These are phyloP conservation scores for Piaya cayana DNA, from an alignment of 2,113 vertebrate genomes.

Conservation along the genomic window DNA sequence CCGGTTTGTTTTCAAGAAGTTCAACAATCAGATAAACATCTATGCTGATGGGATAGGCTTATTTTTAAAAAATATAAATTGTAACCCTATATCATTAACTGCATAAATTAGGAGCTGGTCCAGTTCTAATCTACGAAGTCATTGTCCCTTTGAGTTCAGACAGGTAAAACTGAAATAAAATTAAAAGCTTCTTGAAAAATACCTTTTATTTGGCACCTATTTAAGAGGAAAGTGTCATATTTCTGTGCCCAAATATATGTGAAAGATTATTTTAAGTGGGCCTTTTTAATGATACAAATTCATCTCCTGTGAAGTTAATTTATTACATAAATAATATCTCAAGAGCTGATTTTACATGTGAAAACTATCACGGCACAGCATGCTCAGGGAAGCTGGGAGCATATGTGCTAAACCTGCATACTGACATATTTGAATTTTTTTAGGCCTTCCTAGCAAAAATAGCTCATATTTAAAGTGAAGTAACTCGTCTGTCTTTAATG, in stretches of 20 bases:
- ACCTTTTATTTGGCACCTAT: neutral
- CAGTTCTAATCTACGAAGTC: neutral
- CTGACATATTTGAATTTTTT: neutral
- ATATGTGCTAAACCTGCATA: neutral
- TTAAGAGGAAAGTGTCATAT: neutral
- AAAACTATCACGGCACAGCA: constrained; percentile 2
- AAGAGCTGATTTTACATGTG: neutral
- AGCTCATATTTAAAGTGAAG: constrained; percentile 10
- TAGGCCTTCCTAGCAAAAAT: neutral
- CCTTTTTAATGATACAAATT: constrained; percentile 3
- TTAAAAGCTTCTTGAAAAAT: neutral
- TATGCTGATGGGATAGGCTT: neutral
- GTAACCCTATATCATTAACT: neutral
- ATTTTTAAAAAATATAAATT: neutral
- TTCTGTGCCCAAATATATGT: neutral
- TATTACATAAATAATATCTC: neutral
- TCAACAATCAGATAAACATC: neutral
- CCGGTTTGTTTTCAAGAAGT: neutral
- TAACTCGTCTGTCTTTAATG: neutral
- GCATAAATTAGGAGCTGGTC: neutral
- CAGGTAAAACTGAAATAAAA: neutral
- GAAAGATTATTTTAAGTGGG: neutral
- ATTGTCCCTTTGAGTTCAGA: neutral
- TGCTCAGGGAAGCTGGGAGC: neutral
- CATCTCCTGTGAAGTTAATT: neutral